Percentiles rank a stretch among this genome's conserved stretches.
Evolutionary conservation across 2,113 vertebrate species (phyloP).

Genomic region (Apodemus speciosus): DNA sequence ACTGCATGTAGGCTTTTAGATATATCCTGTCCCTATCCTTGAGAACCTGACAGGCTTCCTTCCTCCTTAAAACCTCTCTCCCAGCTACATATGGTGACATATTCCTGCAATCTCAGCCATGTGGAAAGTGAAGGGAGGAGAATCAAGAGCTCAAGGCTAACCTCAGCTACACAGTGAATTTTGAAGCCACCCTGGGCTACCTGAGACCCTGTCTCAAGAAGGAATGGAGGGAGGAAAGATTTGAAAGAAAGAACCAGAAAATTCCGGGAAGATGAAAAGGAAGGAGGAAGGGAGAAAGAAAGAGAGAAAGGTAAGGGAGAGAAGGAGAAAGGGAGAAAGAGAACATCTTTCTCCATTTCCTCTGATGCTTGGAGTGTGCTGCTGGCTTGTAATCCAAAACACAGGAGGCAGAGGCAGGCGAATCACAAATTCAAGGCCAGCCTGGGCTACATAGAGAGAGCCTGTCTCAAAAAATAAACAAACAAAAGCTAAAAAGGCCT

Average conservation of each 20-base stretch:
- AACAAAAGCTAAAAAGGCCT: background rate
- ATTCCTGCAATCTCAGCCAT: background rate
- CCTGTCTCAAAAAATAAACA: background rate
- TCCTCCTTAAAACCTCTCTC: background rate
- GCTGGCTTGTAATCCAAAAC: background rate
- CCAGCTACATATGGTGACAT: background rate
- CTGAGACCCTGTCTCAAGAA: background rate
- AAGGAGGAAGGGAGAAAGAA: background rate
- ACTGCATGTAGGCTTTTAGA: background rate
- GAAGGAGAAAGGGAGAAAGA: too few relatives aligned
- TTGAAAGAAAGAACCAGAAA: background rate
- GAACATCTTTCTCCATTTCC: background rate
- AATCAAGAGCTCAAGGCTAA: background rate
- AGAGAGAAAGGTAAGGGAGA: background rate
- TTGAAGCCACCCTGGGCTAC: background rate
- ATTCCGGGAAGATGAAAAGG: background rate
- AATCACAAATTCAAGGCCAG: background rate
- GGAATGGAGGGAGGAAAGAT: too few relatives aligned
- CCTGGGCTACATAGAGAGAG: background rate
- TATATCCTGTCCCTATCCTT: background rate
- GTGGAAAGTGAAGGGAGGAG: background rate
- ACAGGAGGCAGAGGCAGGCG: background rate
- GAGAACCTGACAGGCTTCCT: background rate
- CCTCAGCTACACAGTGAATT: background rate
- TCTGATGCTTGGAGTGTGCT: background rate